Conservation (phyloP, 1,140 invertebrate species). For the Gerris buenoi region DNA sequence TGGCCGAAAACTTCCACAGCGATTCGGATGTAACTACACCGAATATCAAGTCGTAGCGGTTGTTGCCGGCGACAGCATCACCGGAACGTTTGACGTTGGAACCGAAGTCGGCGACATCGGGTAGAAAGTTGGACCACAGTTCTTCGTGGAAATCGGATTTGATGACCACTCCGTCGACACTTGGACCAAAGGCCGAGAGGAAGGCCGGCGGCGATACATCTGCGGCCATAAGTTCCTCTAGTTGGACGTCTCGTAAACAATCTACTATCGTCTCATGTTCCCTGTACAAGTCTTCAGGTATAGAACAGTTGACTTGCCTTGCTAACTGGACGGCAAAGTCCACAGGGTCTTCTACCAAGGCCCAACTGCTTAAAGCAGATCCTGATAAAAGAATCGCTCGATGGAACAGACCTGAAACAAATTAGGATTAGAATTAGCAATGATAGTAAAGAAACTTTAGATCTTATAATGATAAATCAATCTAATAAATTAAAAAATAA, state of each 20-base stretch:
- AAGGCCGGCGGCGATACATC: conserved; percentile 71
- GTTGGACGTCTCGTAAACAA: conserved; percentile 56
- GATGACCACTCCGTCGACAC: conserved; percentile 73
- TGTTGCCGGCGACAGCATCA: conserved; percentile 34
- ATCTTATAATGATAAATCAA: too few relatives aligned
- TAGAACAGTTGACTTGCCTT: conserved; percentile 67
- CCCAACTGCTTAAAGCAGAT: conserved; percentile 86
- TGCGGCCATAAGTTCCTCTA: conserved; percentile 58
- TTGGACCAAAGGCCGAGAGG: conserved; percentile 67
- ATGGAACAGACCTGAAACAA: conserved; percentile 54
- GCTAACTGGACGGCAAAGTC: conserved; percentile 72
- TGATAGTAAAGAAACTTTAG: too few relatives aligned
- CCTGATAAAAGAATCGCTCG: conserved; percentile 74
- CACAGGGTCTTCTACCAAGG: conserved; percentile 75
- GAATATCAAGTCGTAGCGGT: conserved; percentile 62
- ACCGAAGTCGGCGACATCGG: conserved; percentile 22
- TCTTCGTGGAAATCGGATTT: conserved; percentile 62
- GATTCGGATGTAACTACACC: conserved; percentile 72
- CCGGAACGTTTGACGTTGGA: conserved; percentile 31
- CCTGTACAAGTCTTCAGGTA: conserved; percentile 52
- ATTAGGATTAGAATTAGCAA: conserved; percentile 19
- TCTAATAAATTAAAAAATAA: too few relatives aligned
- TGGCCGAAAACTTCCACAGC: conserved; percentile 53
- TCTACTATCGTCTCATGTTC: conserved; percentile 67
- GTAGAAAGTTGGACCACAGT: conserved; percentile 33